Percentiles rank a stretch among this genome's conserved stretches.
These are phyloP conservation scores for Cotesia glomerata DNA, from an alignment of 1,140 invertebrate genomes.

Conservation along the genomic window DNA sequence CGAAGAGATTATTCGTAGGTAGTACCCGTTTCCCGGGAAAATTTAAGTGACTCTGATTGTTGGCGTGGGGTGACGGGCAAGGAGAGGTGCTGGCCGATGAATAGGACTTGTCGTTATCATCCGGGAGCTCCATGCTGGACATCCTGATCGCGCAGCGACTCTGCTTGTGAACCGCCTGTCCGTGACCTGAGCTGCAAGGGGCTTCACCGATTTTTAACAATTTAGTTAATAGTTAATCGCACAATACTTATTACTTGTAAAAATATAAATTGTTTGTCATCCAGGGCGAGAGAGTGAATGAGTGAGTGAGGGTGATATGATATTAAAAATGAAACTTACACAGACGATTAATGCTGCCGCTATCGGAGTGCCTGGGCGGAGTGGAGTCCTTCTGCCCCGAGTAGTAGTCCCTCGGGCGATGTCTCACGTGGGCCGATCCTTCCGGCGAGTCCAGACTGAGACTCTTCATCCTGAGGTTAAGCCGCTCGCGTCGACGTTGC, in stretches of 20 bases:
- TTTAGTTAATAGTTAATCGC: background rate
- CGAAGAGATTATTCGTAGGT: constrained; percentile 89
- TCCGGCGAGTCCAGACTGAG: constrained; percentile 95
- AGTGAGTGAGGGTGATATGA: background rate
- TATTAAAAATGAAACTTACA: constrained; percentile 47
- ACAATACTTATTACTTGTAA: background rate
- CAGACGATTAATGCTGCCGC: constrained; percentile 67
- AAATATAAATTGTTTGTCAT: background rate
- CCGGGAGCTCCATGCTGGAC: constrained; percentile 90
- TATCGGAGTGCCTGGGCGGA: constrained; percentile 63
- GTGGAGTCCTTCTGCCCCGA: constrained; percentile 62
- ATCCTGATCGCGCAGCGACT: constrained; percentile 77
- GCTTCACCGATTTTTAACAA: constrained; percentile 65
- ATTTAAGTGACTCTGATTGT: constrained; percentile 58
- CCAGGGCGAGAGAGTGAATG: background rate
- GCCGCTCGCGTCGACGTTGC: constrained; percentile 81
- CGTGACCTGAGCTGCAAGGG: constrained; percentile 82
- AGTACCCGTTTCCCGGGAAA: constrained; percentile 63
- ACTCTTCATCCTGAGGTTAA: constrained; percentile 97
- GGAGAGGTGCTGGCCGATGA: constrained; percentile 91
- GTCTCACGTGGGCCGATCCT: constrained; percentile 83
- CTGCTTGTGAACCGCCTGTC: constrained; percentile 53
- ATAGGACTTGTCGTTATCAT: constrained; percentile 89
- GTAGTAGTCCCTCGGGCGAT: constrained; percentile 68
- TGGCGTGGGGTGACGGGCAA: constrained; percentile 80